phyloP scores from a whole-genome alignment of 1,140 invertebrate genomes.

The Hydropsyche tenuis region DNA sequence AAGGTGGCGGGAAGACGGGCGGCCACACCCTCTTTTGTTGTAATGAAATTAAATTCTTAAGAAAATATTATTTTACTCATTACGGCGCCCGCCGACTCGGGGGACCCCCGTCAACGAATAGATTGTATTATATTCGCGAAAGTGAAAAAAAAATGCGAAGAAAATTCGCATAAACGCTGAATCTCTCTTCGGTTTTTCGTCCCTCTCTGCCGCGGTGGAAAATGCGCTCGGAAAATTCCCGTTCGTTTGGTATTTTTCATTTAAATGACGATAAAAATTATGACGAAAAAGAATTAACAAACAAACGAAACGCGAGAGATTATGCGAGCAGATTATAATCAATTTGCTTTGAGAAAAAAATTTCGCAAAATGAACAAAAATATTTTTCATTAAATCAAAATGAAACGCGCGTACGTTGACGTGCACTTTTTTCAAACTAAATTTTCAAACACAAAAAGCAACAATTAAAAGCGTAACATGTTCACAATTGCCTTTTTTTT shows the following conservation, averaged over 20 bases:
- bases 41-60: slow-evolving; percentile 43
- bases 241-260: slow-evolving; percentile 8
- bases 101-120: slow-evolving; percentile 16
- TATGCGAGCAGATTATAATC: too few species aligned
- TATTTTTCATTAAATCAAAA: too few species aligned
- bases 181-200: neutral
- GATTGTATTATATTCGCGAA: slow-evolving; percentile 9
- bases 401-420: too few species aligned
- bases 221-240: neutral
- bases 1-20: slow-evolving; percentile 23
- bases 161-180: slow-evolving; percentile 6
- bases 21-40: slow-evolving; percentile 31
- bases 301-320: neutral
- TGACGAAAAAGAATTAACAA: slow-evolving; percentile 28
- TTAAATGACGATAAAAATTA: slow-evolving; percentile 31
- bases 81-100: slow-evolving; percentile 22
- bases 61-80: slow-evolving; percentile 40
- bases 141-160: neutral
- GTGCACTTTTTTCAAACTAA: too few species aligned
- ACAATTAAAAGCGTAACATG: too few species aligned
- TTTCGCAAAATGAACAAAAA: too few species aligned
- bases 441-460: too few species aligned
- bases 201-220: slow-evolving; percentile 16
- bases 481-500: too few species aligned
- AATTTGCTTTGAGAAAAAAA: too few species aligned